These are phyloP conservation scores for Torymus auratus DNA, from an alignment of 2,888 invertebrate species.

Conservation along the genomic window DNA sequence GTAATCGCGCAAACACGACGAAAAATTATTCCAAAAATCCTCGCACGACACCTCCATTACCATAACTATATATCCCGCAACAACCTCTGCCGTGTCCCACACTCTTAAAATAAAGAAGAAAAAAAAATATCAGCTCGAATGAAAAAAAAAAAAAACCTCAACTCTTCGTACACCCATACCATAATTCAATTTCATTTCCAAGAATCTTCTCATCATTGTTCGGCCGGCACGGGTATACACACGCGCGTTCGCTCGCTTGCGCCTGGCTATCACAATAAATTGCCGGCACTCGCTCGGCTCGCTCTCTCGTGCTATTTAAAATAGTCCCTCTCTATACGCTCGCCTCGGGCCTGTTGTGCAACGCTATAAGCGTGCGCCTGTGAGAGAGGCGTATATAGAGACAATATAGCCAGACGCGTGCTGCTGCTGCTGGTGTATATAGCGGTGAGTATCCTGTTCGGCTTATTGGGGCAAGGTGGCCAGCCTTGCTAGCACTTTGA, in stretches of 20 bases:
- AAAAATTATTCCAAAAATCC: too few species aligned
- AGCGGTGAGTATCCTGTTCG: constrained; percentile 71
- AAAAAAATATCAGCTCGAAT: too few species aligned
- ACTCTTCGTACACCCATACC: too few species aligned
- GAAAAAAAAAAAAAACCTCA: too few species aligned
- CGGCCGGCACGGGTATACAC: background rate
- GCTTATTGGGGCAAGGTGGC: constrained; percentile 74
- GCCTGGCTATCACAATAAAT: constrained; percentile 54
- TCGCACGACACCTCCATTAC: too few species aligned
- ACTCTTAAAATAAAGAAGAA: too few species aligned
- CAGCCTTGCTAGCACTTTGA: constrained; percentile 55
- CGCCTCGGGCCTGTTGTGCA: constrained; percentile 45
- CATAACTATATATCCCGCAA: too few species aligned
- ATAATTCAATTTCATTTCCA: constrained; percentile 54
- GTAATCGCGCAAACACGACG: too few species aligned
- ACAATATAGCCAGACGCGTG: constrained; percentile 58
- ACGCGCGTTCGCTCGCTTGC: background rate
- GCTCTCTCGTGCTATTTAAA: constrained; percentile 57
- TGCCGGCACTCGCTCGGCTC: constrained; percentile 42
- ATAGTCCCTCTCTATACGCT: constrained; percentile 49
- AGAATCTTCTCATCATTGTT: constrained; percentile 60
- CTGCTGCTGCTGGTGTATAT: background rate
- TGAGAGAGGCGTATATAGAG: constrained; percentile 45
- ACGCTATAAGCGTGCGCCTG: constrained; percentile 7
- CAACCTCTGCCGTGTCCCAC: too few species aligned